These are phyloP conservation scores for Chlorospingus semifuscus DNA, from an alignment of 2,797 vertebrate genomes.

Conservation along the genomic window DNA sequence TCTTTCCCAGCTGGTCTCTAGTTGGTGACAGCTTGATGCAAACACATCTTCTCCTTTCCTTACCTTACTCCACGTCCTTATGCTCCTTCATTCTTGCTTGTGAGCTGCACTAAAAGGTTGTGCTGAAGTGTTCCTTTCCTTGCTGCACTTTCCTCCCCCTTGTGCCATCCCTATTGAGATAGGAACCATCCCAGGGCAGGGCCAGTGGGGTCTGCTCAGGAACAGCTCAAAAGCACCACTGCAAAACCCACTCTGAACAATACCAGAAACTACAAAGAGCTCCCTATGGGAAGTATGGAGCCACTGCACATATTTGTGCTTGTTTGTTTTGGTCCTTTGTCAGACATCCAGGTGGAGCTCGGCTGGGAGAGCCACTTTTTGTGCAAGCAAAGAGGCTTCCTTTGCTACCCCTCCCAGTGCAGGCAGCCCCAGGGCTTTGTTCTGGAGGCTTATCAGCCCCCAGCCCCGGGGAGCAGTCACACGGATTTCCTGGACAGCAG, in stretches of 20 bases:
- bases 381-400: constrained; percentile 19
- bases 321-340: constrained; percentile 29
- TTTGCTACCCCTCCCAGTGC: background rate
- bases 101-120: background rate
- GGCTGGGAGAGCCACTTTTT: background rate
- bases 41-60: background rate
- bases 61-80: background rate
- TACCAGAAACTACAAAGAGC: constrained; percentile 10
- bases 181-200: background rate
- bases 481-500: constrained; percentile 42
- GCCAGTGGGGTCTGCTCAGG: background rate
- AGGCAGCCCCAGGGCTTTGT: constrained; percentile 38
- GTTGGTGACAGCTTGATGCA: background rate
- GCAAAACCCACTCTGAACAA: background rate
- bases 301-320: background rate
- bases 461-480: background rate
- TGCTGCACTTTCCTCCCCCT: background rate
- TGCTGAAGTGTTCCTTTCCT: background rate
- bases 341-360: background rate
- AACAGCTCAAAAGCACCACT: background rate
- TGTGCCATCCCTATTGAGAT: background rate
- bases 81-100: background rate
- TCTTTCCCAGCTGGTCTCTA: background rate
- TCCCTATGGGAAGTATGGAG: background rate
- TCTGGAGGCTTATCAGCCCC: constrained; percentile 44